Conservation (phyloP, 2,888 invertebrate genomes). For the Oscheius sp. region DNA sequence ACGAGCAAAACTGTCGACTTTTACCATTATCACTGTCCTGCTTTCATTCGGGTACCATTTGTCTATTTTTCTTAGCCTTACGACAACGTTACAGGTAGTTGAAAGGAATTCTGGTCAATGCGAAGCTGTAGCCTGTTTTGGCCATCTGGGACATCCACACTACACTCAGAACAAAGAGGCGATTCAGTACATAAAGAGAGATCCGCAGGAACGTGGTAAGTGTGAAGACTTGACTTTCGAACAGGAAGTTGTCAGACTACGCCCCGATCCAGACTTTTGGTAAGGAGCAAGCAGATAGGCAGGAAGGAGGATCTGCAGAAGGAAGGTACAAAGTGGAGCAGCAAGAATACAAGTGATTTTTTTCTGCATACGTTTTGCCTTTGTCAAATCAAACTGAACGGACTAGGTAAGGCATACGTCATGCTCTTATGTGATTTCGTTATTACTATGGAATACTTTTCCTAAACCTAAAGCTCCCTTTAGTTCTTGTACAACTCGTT, state of each 20-base stretch:
- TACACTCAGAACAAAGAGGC: slow-evolving; percentile 11
- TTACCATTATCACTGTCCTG: slow-evolving; percentile 46
- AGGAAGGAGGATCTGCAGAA: neutral
- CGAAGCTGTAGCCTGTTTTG: slow-evolving; percentile 55
- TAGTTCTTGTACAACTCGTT: too few relatives aligned
- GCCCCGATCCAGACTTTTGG: neutral
- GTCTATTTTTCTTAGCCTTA: neutral
- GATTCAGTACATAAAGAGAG: neutral
- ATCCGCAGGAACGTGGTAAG: neutral
- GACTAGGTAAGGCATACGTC: too few relatives aligned
- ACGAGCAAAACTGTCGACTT: slow-evolving; percentile 29
- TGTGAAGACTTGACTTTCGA: neutral
- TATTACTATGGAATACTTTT: neutral
- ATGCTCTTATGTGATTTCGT: too few relatives aligned
- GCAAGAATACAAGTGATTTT: neutral
- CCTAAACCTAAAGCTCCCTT: neutral
- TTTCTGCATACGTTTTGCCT: neutral
- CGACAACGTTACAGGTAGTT: neutral
- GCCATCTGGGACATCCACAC: slow-evolving; percentile 54
- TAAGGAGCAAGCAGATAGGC: neutral
- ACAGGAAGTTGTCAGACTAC: neutral
- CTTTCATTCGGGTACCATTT: slow-evolving; percentile 44
- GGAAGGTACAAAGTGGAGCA: neutral
- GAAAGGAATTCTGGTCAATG: slow-evolving; percentile 40
- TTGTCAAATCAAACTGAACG: too few relatives aligned